These are phyloP conservation scores for Drosophila insularis DNA, from an alignment of 1,140 invertebrate species.

Conservation along the genomic window DNA sequence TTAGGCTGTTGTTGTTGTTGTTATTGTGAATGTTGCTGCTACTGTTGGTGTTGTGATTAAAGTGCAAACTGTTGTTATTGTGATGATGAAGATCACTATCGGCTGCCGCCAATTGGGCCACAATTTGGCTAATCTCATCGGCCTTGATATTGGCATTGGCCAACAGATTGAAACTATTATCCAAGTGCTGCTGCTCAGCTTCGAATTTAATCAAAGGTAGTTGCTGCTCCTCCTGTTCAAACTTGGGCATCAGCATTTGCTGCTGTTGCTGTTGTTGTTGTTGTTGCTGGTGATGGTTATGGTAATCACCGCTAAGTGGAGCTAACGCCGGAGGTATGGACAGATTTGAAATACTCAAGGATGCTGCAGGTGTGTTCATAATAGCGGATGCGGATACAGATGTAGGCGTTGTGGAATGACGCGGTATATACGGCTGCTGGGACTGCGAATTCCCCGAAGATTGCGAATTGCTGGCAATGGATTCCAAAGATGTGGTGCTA, in stretches of 20 bases:
- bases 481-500: conserved; percentile 77
- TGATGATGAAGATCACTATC: conserved; percentile 42
- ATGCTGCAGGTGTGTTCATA: conserved; percentile 10
- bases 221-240: conserved; percentile 29
- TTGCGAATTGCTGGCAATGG: conserved; percentile 78
- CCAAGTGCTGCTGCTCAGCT: conserved; percentile 32
- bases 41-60: conserved; percentile 38
- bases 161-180: conserved; percentile 31
- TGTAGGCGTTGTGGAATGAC: conserved; percentile 4
- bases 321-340: conserved; percentile 69
- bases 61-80: conserved; percentile 65
- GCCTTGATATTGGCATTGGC: conserved; percentile 59
- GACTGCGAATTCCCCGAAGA: conserved; percentile 66
- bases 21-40: conserved; percentile 26
- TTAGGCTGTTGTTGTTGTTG: conserved; percentile 39
- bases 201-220: conserved; percentile 22
- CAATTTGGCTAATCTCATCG: conserved; percentile 72
- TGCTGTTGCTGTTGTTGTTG: conserved; percentile 3
- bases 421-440: conserved; percentile 48
- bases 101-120: conserved; percentile 63
- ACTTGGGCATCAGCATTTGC: conserved; percentile 25
- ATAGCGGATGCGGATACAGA: conserved; percentile 14
- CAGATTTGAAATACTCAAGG: conserved; percentile 28
- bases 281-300: conserved; percentile 27
- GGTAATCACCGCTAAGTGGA: conserved; percentile 65